A percentile compares a stretch with the other conserved stretches of the same genome.
phyloP scores from a whole-genome alignment of 2,888 invertebrate genomes.

The Keiferia lycopersicella region DNA sequence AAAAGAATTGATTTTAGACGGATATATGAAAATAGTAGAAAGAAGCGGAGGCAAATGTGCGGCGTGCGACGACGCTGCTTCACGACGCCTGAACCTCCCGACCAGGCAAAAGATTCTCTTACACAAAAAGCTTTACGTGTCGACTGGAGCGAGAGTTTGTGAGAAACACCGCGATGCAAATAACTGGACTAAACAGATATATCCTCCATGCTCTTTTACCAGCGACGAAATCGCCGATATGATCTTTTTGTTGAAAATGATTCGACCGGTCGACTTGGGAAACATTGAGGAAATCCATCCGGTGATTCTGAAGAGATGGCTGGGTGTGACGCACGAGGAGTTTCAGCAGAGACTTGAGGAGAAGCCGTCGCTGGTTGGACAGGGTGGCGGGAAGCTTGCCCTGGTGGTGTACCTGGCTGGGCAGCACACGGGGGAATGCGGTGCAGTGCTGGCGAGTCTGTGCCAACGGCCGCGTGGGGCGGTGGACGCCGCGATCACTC shows the following conservation, averaged over 20 bases:
- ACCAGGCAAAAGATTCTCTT: neutral
- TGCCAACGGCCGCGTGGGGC: neutral
- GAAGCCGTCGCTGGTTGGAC: neutral
- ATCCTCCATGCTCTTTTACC: no score
- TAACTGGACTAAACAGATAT: neutral
- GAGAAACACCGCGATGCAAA: neutral
- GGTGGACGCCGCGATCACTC: neutral
- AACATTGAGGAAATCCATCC: neutral
- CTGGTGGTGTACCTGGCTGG: neutral
- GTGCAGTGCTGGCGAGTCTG: neutral
- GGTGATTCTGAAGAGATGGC: neutral
- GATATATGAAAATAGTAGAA: neutral
- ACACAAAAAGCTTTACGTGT: neutral
- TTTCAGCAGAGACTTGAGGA: neutral
- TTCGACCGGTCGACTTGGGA: slow-evolving; percentile 9
- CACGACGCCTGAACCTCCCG: neutral
- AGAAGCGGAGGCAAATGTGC: neutral
- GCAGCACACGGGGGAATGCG: neutral
- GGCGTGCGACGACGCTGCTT: neutral
- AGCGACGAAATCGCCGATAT: slow-evolving; percentile 21
- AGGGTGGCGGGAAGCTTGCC: neutral
- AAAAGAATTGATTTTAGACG: neutral
- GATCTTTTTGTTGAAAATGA: slow-evolving; percentile 11
- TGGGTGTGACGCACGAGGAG: slow-evolving; percentile 11
- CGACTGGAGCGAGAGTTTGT: neutral